phyloP scores from a whole-genome alignment of 2,113 vertebrate genomes.

The Peromyscus maniculatus region DNA sequence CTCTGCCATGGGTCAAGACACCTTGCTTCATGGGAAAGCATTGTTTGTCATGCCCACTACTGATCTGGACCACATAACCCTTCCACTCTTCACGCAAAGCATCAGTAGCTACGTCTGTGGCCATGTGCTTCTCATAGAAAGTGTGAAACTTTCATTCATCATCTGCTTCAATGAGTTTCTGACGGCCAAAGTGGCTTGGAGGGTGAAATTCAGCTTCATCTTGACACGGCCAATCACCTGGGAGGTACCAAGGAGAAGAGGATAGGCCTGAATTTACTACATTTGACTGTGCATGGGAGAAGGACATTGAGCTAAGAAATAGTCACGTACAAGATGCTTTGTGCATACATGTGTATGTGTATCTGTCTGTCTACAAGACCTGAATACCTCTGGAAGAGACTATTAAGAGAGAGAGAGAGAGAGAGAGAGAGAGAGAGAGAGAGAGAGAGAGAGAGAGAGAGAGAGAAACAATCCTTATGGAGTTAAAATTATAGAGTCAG shows the following conservation, averaged over 20 bases:
- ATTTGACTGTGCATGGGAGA: background rate
- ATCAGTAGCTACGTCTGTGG: background rate
- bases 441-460: background rate
- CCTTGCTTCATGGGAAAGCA: background rate
- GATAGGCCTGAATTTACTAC: background rate
- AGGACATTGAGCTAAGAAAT: background rate
- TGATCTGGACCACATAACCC: background rate
- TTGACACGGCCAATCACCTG: too few relatives aligned
- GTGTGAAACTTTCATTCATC: background rate
- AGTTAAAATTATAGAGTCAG: background rate
- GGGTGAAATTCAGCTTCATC: background rate
- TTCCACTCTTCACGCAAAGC: background rate
- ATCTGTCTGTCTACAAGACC: background rate
- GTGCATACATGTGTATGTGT: background rate
- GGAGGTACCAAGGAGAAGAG: background rate
- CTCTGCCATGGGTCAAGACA: background rate
- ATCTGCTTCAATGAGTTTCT: background rate
- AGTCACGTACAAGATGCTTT: background rate
- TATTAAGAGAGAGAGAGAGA: slow-evolving; percentile 27
- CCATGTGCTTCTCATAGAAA: background rate
- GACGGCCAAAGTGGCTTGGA: background rate
- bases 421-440: background rate
- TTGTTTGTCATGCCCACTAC: too few relatives aligned
- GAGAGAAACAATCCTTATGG: background rate
- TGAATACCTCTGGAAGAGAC: background rate